These are phyloP conservation scores for Jacana jacana DNA, from an alignment of 2,113 vertebrate genomes.

Conservation along the genomic window DNA sequence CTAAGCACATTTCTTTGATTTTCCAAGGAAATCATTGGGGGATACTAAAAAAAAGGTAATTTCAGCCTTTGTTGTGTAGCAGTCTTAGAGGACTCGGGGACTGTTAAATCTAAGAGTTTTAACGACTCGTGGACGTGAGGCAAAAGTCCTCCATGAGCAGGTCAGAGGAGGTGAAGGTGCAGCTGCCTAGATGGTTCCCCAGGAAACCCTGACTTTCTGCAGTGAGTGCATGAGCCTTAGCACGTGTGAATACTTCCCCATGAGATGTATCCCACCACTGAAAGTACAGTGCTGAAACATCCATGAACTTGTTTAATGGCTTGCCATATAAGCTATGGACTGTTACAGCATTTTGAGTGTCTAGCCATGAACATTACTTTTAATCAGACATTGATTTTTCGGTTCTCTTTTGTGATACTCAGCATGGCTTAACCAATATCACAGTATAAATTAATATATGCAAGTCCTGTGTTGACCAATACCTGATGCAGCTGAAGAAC, in stretches of 20 bases:
- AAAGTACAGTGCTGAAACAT: background rate
- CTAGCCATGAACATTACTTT: background rate
- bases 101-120: background rate
- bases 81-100: background rate
- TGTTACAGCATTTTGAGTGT: background rate
- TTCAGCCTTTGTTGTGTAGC: background rate
- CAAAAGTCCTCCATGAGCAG: background rate
- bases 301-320: background rate
- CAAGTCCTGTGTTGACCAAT: background rate
- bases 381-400: background rate
- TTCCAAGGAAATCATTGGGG: background rate
- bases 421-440: background rate
- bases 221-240: background rate
- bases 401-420: background rate
- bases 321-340: background rate
- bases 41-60: background rate
- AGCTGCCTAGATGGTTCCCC: background rate
- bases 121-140: background rate
- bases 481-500: background rate
- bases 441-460: background rate
- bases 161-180: background rate
- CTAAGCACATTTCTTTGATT: background rate
- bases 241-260: background rate
- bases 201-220: background rate
- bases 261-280: background rate